Conservation (phyloP, 2,113 vertebrate species). For the Xenopus borealis region DNA sequence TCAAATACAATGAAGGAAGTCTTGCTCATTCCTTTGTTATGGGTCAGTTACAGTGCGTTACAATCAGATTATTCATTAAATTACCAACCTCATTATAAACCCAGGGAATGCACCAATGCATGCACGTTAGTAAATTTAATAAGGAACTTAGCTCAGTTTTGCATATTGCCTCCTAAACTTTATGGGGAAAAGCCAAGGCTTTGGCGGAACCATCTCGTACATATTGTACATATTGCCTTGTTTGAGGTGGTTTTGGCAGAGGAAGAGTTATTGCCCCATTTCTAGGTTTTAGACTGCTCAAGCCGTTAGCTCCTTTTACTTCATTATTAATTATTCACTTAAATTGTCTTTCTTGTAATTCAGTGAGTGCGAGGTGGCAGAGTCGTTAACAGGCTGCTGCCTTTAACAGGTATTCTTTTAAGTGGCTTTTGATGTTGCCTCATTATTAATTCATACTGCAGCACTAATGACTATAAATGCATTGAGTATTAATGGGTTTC, state of each 20-base stretch:
- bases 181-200: background rate
- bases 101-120: background rate
- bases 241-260: background rate
- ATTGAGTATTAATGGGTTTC: slow-evolving; percentile 46
- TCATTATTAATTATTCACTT: slow-evolving; percentile 47
- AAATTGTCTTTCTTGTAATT: slow-evolving; percentile 48
- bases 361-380: slow-evolving; percentile 46
- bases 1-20: background rate
- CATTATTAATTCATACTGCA: slow-evolving; percentile 44
- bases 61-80: background rate
- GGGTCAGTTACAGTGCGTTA: background rate
- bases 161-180: background rate
- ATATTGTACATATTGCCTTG: too few relatives aligned
- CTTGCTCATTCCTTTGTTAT: background rate
- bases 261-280: slow-evolving; percentile 23
- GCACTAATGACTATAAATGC: slow-evolving; percentile 45
- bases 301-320: slow-evolving; percentile 41
- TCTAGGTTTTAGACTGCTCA: slow-evolving; percentile 33
- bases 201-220: background rate
- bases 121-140: background rate
- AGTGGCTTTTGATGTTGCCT: slow-evolving; percentile 45
- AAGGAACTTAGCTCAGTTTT: background rate
- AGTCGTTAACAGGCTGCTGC: slow-evolving; percentile 45
- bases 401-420: slow-evolving; percentile 48
- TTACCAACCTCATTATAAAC: background rate